Evolutionary conservation across 1,140 invertebrate species (phyloP), one percentile per base, ranked within the genome.

Genomic region (Cydia strobilella): DNA sequence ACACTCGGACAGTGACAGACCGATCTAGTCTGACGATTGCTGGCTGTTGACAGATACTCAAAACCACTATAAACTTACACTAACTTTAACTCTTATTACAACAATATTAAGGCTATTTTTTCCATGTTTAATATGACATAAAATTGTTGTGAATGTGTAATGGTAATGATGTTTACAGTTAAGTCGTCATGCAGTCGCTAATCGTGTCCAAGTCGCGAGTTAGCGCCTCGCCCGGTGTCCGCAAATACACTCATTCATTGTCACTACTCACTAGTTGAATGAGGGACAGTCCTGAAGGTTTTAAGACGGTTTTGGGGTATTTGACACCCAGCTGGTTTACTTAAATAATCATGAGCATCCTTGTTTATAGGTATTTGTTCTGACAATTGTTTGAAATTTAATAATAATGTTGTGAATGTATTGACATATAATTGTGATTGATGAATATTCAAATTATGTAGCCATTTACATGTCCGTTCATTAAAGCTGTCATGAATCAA

Each of bases 131-230:
- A 75, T 20, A 9, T 66, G 74, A 72, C 75, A 63, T 45, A 23
- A 59, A 59, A 59, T 9, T 27, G 66, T 15, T 45, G 39, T 62
- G 15, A 6, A 76, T 79, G 75, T 65, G 86, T 87, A 86, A 88
- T 90, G 89, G 90, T 90, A 89, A 90, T 88, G 84, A 89, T 90
- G 89, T 92, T 90, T 90, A 92, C 90, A 90, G 90, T 92, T 92
- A 92, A 85, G 79, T 90, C 89, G 89, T 90, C 90, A 87, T 88
- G 84, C 80, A 66, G 85, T 86, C 82, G 89, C 89, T 90, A 90
- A 90, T 90, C 88, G 86, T 48, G 79, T 72, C 84, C 84, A 86
- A 84, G 87, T 90, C 87, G 85, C 90, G 82, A 79, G 87, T 91
- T 91, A 91, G 89, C 90, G 89, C 89, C 90, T 91, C 84, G 85